Conservation (phyloP, 2,113 vertebrate species). For the Gymnogyps californianus region DNA sequence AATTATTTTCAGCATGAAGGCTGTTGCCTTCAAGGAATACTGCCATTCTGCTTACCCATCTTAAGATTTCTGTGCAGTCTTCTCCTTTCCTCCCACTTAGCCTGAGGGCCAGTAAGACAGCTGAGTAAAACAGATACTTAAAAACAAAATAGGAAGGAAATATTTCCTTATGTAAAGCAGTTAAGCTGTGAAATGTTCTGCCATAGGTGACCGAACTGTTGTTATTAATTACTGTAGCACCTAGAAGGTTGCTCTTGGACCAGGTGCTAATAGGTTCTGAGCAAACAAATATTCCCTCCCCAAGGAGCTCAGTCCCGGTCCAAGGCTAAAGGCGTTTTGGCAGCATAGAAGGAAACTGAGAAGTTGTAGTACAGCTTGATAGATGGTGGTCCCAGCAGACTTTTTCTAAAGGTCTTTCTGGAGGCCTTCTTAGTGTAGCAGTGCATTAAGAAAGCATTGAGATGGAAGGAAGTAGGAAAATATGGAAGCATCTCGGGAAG, state of each 20-base stretch:
- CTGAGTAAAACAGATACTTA: not conserved
- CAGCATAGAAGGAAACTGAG: not conserved
- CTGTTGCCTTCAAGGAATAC: not conserved
- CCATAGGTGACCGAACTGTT: not conserved
- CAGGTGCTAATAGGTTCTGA: not conserved
- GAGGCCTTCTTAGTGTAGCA: not conserved
- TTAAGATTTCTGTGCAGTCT: not conserved
- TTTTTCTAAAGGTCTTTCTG: not conserved
- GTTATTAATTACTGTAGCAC: not conserved
- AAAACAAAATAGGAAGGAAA: not conserved
- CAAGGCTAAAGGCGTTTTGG: not conserved
- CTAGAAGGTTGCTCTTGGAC: not conserved
- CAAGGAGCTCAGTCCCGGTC: not conserved
- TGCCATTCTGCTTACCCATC: not conserved
- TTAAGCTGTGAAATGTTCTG: not conserved
- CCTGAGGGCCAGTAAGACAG: not conserved
- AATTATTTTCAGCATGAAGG: not conserved
- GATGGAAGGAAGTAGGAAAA: not conserved
- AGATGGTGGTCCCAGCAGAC: not conserved
- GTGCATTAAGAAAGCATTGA: not conserved
- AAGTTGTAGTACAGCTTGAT: not conserved
- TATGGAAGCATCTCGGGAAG: not conserved
- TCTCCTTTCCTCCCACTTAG: not conserved
- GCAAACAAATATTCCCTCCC: not conserved
- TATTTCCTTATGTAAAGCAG: not conserved